Base-by-base conservation (phyloP, 2,888 invertebrate genomes). In the Scotopteryx bipunctaria region DNA sequence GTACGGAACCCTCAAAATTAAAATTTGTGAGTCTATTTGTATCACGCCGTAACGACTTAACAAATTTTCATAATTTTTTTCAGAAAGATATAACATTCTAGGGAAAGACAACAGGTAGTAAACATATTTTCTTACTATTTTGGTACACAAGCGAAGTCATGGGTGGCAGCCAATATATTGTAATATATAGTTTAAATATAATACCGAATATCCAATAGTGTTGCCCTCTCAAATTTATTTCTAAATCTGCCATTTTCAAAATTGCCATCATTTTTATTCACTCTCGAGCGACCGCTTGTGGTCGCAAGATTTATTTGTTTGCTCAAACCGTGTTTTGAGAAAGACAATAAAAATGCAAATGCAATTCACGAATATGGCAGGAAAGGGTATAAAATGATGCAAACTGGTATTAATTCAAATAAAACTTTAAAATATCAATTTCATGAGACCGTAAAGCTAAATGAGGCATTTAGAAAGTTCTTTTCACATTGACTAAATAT, bases 401-500 rank as follows among this genome's bases (percentile, higher is more conserved):
- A 43, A 54, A 46, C 45, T 51, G 58, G 61, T 63, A 63, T 72
- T 73, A 73, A 76, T 71, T 76, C 64, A 35, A 58, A 60, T 15
- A 64, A 62, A 25, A 32, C 45, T 53, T 50, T 17, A 50, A 46
- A 45, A 44, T 42, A 55, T 46, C 42, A 50, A 49, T 43, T 46
- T 38, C 9, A 37, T 40, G 8, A 3, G 11, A 33, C 17, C 15
- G 27, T 42, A 37, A 45, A 40, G 23, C 13, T 41, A 9, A 48
- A 48, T 27, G 33, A 13, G 41, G 47, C 47, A 9, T 38, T 19
- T 25, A 8, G n/a, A 16, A 40, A 67, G 70, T 70, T 71, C 72
- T 73, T 63, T 59, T 64, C 73, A 69, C 72, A 72, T 69, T 60
- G 76, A 67, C 70, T 76, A 77, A 80, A 83, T 82, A 78, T 83